A percentile compares a stretch with the other conserved stretches of the same genome.
Conservation (phyloP, 2,888 invertebrate genomes). For the Euplagia quadripunctaria region DNA sequence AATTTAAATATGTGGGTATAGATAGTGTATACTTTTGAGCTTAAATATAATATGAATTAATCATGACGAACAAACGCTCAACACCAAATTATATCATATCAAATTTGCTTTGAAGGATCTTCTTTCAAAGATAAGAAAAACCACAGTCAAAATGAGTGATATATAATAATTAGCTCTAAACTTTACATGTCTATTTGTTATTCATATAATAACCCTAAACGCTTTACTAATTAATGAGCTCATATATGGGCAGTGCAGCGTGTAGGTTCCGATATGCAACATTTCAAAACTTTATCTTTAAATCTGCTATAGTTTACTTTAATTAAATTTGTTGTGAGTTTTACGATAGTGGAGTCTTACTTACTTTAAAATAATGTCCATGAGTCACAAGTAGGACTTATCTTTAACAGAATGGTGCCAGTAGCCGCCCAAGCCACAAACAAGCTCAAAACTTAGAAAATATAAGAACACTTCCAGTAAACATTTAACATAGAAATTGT, state of each 20-base stretch:
- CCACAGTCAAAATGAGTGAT: too few relatives aligned
- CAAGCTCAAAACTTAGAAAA: slow-evolving; percentile 11
- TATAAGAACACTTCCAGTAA: slow-evolving; percentile 7
- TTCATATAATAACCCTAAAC: neutral
- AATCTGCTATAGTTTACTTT: neutral
- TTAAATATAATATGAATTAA: too few relatives aligned
- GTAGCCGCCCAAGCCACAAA: neutral
- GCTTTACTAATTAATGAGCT: neutral
- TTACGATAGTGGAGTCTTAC: neutral
- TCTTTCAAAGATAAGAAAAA: too few relatives aligned
- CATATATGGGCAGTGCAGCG: neutral
- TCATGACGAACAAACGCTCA: too few relatives aligned
- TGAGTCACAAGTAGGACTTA: slow-evolving; percentile 1
- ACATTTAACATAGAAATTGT: slow-evolving; percentile 4
- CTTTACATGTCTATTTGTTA: neutral
- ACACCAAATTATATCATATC: too few relatives aligned
- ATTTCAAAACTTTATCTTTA: neutral
- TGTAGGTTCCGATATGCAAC: neutral
- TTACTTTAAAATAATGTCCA: neutral
- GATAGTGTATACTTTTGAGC: too few relatives aligned
- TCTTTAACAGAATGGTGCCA: neutral
- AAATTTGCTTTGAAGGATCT: too few relatives aligned
- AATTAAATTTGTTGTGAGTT: neutral
- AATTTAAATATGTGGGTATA: too few relatives aligned
- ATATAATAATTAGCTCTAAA: neutral